Evolutionary conservation across 2,888 invertebrate genomes (phyloP).

Genomic region (Fragum sueziense): DNA sequence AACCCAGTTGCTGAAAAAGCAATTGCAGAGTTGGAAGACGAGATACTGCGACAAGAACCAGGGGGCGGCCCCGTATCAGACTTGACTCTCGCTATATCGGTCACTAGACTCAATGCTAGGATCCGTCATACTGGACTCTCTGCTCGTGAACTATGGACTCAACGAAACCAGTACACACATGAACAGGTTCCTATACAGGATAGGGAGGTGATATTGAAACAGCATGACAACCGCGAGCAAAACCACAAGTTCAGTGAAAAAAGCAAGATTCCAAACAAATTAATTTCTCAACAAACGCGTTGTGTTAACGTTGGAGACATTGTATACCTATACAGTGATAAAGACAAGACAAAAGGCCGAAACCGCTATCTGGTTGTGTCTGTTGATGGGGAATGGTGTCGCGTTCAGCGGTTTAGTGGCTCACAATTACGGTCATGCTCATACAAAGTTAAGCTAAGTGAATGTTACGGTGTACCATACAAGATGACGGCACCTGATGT

Average conservation of each 20-base stretch:
- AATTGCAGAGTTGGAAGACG: conserved; percentile 60
- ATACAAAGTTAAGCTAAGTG: conserved; percentile 13
- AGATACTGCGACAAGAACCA: conserved; percentile 60
- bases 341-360: background rate
- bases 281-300: background rate
- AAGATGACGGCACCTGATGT: background rate
- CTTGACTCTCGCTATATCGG: conserved; percentile 30
- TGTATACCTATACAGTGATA: conserved; percentile 7
- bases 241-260: conserved; percentile 23
- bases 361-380: conserved; percentile 14
- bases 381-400: conserved; percentile 23
- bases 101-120: conserved; percentile 52
- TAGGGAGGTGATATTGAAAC: conserved; percentile 31
- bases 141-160: conserved; percentile 58
- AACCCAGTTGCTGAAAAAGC: conserved; percentile 67
- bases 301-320: conserved; percentile 3
- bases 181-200: conserved; percentile 55
- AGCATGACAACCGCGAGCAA: background rate
- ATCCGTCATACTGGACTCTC: conserved; percentile 51
- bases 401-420: conserved; percentile 4
- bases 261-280: background rate
- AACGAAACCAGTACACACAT: conserved; percentile 59
- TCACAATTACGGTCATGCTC: conserved; percentile 4
- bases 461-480: conserved; percentile 11
- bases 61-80: conserved; percentile 34